A percentile compares a stretch with the other conserved stretches of the same genome.
phyloP scores from a whole-genome alignment of 2,888 invertebrate species.

The Tenthredo distinguenda region DNA sequence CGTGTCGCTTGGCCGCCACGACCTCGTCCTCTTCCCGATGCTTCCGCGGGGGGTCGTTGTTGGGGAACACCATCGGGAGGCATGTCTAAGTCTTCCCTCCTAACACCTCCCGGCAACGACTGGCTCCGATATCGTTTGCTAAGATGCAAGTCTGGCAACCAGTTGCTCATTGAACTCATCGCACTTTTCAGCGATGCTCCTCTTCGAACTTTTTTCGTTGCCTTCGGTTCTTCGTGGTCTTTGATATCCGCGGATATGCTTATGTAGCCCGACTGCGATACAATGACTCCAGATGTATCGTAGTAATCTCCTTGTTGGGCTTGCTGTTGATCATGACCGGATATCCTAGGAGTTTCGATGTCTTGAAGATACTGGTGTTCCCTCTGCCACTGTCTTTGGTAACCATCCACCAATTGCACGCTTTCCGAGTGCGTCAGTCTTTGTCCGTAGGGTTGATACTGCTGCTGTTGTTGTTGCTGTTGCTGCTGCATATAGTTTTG shows the following conservation, averaged over 20 bases:
- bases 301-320: conserved; percentile 76
- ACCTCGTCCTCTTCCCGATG: conserved; percentile 65
- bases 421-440: conserved; percentile 66
- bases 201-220: conserved; percentile 84
- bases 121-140: conserved; percentile 90
- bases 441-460: conserved; percentile 68
- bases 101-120: conserved; percentile 88
- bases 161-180: conserved; percentile 89
- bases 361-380: conserved; percentile 72
- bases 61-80: conserved; percentile 66
- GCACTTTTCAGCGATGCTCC: conserved; percentile 88
- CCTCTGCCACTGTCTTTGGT: conserved; percentile 73
- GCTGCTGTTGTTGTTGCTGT: conserved; percentile 66
- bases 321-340: conserved; percentile 63
- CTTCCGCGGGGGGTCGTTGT: conserved; percentile 68
- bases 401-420: conserved; percentile 70
- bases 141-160: conserved; percentile 90
- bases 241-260: conserved; percentile 86
- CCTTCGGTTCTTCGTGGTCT: conserved; percentile 79
- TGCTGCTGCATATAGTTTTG: conserved; percentile 66
- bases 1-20: conserved; percentile 67
- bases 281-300: conserved; percentile 83
- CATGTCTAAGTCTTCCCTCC: conserved; percentile 80
- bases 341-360: conserved; percentile 64
- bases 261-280: conserved; percentile 89